A percentile compares a stretch with the other conserved stretches of the same genome.
phyloP scores from a whole-genome alignment of 2,888 invertebrate species.

The Gymnocheta viridis region DNA sequence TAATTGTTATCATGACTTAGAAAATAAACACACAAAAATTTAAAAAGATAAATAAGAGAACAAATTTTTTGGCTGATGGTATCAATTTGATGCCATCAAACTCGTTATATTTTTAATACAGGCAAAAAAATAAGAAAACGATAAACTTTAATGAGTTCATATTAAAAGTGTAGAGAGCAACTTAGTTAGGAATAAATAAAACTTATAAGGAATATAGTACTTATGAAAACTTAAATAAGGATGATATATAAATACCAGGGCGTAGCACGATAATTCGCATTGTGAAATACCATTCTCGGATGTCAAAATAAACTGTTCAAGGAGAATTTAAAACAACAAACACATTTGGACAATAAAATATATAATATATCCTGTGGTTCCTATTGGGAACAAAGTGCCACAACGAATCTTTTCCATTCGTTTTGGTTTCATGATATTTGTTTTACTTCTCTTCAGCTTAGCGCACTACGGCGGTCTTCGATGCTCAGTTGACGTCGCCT shows the following conservation, averaged over 20 bases:
- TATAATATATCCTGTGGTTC: too few species aligned
- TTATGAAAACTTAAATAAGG: background rate
- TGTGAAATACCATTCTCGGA: too few species aligned
- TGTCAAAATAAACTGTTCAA: too few species aligned
- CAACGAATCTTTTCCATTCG: too few species aligned
- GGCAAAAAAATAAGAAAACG: slow-evolving; percentile 27
- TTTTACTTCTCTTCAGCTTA: too few species aligned
- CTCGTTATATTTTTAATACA: slow-evolving; percentile 49
- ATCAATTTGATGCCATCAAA: slow-evolving; percentile 35
- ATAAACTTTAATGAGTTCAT: slow-evolving; percentile 51
- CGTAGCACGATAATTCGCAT: too few species aligned
- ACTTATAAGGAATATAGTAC: background rate
- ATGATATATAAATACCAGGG: background rate
- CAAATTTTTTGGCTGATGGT: slow-evolving; percentile 44
- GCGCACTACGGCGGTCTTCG: too few species aligned
- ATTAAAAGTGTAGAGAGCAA: background rate
- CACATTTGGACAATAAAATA: too few species aligned
- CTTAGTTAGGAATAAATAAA: background rate
- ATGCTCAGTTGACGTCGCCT: too few species aligned
- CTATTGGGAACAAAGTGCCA: too few species aligned
- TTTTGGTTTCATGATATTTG: too few species aligned
- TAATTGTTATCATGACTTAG: slow-evolving; percentile 55
- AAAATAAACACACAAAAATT: slow-evolving; percentile 5
- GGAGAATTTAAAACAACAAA: too few species aligned
- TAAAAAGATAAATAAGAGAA: background rate